A percentile compares a stretch with the other conserved stretches of the same genome.
phyloP scores from a whole-genome alignment of 2,888 invertebrate species.

The Colostygia pectinataria region DNA sequence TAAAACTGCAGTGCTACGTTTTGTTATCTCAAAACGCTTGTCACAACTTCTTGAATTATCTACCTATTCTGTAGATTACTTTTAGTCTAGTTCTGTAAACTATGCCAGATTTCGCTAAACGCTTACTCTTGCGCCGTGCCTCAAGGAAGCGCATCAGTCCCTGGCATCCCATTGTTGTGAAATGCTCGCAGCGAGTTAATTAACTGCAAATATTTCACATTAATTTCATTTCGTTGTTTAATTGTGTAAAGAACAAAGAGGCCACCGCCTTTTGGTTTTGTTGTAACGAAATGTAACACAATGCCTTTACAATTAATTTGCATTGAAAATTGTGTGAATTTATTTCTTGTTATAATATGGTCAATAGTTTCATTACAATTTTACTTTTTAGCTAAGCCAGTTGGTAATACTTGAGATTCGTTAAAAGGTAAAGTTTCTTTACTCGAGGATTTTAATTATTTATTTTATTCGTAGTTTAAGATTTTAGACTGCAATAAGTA shows the following conservation, averaged over 20 bases:
- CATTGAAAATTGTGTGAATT: background rate
- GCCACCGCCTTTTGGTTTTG: constrained; percentile 6
- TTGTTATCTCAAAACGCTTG: too few relatives aligned
- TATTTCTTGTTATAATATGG: too few relatives aligned
- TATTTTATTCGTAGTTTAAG: too few relatives aligned
- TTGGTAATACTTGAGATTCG: too few relatives aligned
- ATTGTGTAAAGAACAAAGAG: constrained; percentile 22
- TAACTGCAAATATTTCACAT: constrained; percentile 33
- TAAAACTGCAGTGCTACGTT: too few relatives aligned
- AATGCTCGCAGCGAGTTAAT: constrained; percentile 24
- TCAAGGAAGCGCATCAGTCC: constrained; percentile 23
- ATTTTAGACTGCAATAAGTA: too few relatives aligned
- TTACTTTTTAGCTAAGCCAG: too few relatives aligned
- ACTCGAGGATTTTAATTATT: too few relatives aligned
- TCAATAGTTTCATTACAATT: too few relatives aligned
- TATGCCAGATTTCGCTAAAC: background rate
- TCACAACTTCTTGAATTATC: too few relatives aligned
- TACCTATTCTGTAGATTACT: too few relatives aligned
- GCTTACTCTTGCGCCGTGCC: background rate
- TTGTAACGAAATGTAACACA: constrained; percentile 9
- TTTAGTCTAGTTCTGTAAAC: background rate
- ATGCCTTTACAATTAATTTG: constrained; percentile 14
- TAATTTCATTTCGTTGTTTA: constrained; percentile 21
- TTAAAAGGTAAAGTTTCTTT: too few relatives aligned
- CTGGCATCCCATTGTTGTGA: constrained; percentile 28